phyloP scores from a whole-genome alignment of 2,797 vertebrate species.

The Cuniculus paca region DNA sequence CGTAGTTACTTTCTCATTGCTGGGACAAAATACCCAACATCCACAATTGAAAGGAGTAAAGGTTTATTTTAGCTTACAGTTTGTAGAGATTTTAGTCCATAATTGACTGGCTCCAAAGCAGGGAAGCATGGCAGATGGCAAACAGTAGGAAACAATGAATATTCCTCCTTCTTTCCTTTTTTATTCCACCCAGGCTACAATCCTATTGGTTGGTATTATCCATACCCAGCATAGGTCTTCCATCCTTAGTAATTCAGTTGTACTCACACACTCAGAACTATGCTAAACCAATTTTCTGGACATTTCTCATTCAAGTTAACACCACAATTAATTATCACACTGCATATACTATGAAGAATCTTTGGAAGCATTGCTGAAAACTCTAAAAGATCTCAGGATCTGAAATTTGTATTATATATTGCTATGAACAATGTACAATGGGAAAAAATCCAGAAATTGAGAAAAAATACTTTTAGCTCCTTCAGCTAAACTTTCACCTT shows the following conservation, averaged over 20 bases:
- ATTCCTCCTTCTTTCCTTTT: too few species aligned
- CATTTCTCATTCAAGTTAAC: background rate
- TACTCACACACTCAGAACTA: too few species aligned
- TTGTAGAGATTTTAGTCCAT: background rate
- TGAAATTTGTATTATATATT: conserved; percentile 95
- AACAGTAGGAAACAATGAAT: background rate
- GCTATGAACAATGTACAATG: conserved; percentile 96
- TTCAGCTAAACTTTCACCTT: conserved; percentile 93
- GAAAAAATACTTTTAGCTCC: conserved; percentile 95
- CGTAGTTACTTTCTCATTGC: too few species aligned
- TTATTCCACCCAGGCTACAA: too few species aligned
- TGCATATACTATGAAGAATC: conserved; percentile 90
- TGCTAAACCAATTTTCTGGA: background rate
- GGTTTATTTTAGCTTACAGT: too few species aligned
- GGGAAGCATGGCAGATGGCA: background rate
- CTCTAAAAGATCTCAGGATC: conserved; percentile 93
- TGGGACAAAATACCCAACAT: too few species aligned
- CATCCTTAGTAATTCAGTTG: too few species aligned
- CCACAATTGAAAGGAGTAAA: too few species aligned
- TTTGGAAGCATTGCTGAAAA: conserved; percentile 94
- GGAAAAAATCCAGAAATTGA: conserved; percentile 97
- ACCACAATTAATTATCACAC: background rate
- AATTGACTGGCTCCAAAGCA: background rate
- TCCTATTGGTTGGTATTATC: too few species aligned
- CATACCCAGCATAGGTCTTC: too few species aligned